These are phyloP conservation scores for Centroberyx gerrardi DNA, from an alignment of 2,797 vertebrate genomes.

Conservation along the genomic window DNA sequence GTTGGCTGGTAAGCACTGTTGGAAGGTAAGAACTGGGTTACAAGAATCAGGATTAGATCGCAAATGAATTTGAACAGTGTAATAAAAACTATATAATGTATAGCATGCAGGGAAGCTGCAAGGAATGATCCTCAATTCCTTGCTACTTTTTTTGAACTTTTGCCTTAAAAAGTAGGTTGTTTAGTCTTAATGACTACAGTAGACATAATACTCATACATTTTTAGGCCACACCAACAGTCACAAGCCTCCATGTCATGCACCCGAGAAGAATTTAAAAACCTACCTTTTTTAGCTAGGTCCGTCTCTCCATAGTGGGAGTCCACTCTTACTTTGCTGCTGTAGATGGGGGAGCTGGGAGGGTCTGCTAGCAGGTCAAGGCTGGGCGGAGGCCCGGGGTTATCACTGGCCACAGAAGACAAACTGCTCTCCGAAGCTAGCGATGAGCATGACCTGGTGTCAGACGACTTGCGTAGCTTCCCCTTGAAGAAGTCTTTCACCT, in stretches of 20 bases:
- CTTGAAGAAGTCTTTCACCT: constrained; percentile 94
- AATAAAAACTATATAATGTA: neutral
- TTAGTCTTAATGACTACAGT: no score
- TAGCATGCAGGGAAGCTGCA: neutral
- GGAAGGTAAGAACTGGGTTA: constrained; percentile 22
- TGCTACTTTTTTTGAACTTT: no score
- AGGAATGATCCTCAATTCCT: no score
- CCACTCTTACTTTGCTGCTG: constrained; percentile 90
- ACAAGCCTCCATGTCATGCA: neutral
- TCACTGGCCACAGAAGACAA: constrained; percentile 90
- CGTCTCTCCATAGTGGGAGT: constrained; percentile 86
- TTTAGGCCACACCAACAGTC: no score
- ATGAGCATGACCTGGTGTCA: constrained; percentile 92
- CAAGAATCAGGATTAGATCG: neutral
- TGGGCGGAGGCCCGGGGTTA: constrained; percentile 84
- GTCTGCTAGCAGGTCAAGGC: constrained; percentile 82
- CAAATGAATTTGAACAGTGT: neutral
- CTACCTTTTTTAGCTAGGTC: constrained; percentile 84
- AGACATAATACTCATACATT: no score
- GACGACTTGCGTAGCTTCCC: constrained; percentile 91
- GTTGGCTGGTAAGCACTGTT: constrained; percentile 84
- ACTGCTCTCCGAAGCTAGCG: constrained; percentile 94
- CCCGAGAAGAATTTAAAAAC: constrained; percentile 9
- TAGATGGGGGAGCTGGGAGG: constrained; percentile 86
- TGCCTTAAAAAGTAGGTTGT: no score